Base-by-base conservation (phyloP, 2,888 invertebrate species). In the Drymonia ruficornis region DNA sequence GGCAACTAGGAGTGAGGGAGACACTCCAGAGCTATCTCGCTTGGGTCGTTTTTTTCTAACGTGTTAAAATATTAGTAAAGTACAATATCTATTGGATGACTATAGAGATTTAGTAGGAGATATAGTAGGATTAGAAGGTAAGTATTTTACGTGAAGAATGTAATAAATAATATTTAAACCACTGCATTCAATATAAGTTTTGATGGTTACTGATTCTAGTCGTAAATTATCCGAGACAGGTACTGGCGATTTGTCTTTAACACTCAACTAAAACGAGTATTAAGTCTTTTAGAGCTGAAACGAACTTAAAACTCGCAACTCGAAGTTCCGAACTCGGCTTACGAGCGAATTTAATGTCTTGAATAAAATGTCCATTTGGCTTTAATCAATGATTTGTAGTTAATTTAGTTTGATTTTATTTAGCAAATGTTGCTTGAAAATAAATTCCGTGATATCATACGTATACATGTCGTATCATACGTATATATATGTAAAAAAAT, bases 221-320 rank as follows among this genome's bases (percentile, higher is more conserved):
- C 55, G 49, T 63, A 61, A 67, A 65, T 58, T 65, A 68, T 67
- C 56, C 59, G 52, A 48, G 49, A 45, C 50, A 31, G 54, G 53
- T 53, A 55, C 52, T 56, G 59, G 56, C 59, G 36, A 51, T 38
- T 54, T 56, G 57, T 59, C 56, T 63, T 55, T 52, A 51, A 56
- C 49, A 59, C 52, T 38, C 50, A 66, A 70, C 58, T 67, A 56
- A 50, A 50, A 50, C 51, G 65, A 63, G 63, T 67, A 67, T 67
- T 71, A 70, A 70, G 69, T 72, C 66, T 75, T 58, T 57, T 56
- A 60, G 52, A 55, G 62, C 67, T 55, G 55, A 42, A 55, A 65
- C 55, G 57, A 72, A 72, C 56, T 67, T 74, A 62, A 60, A 71
- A 63, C 63, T 70, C 62, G 60, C 63, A 67, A 63, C 61, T 70